Evolutionary conservation across 2,888 invertebrate genomes (phyloP).

Genomic region (Acleris holmiana): DNA sequence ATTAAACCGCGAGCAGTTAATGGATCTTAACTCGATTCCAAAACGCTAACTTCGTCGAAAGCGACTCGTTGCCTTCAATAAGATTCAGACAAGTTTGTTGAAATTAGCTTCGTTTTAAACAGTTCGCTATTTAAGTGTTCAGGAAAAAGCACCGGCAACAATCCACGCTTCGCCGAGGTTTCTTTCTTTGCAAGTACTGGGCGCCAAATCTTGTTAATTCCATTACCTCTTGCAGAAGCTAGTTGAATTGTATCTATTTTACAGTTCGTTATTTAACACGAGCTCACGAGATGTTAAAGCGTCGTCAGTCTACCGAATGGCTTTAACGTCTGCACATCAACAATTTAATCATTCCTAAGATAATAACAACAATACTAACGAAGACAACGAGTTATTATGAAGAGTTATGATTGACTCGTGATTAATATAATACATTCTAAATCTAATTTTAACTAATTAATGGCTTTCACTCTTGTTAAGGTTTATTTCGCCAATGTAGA

Average conservation of each 20-base stretch:
- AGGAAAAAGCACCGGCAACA: slow-evolving; percentile 22
- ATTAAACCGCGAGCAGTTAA: slow-evolving; percentile 78
- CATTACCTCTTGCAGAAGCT: slow-evolving; percentile 13
- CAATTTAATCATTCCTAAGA: too few species aligned
- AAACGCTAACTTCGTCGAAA: slow-evolving; percentile 74
- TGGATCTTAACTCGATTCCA: slow-evolving; percentile 76
- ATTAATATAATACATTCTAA: too few species aligned
- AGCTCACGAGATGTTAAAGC: background rate
- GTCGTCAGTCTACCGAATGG: background rate
- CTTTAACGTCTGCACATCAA: background rate
- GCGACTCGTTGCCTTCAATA: slow-evolving; percentile 71
- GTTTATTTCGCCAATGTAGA: too few species aligned
- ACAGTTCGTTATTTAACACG: background rate
- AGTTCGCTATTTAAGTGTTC: slow-evolving; percentile 57
- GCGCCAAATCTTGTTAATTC: slow-evolving; percentile 16
- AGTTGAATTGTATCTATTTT: slow-evolving; percentile 2
- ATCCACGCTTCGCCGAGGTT: slow-evolving; percentile 10
- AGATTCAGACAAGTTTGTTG: slow-evolving; percentile 69
- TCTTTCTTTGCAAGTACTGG: slow-evolving; percentile 15
- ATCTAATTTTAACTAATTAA: too few species aligned
- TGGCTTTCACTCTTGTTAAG: too few species aligned
- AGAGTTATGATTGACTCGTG: too few species aligned
- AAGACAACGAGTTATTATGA: too few species aligned
- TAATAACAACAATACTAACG: too few species aligned
- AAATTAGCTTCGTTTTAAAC: slow-evolving; percentile 68